Evolutionary conservation across 2,888 invertebrate species (phyloP).

Genomic region (Polyploca ridens): DNA sequence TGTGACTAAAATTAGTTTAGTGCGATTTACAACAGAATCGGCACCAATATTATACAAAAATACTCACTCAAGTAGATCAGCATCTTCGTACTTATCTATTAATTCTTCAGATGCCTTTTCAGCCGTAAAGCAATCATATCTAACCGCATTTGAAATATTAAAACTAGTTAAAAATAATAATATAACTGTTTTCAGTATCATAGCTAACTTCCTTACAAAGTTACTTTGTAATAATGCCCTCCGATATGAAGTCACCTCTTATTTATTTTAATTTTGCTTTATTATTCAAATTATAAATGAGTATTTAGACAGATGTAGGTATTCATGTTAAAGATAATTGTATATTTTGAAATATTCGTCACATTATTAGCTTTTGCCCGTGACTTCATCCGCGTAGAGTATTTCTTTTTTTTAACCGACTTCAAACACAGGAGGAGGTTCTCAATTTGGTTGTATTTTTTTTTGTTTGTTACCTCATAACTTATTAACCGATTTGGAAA

Average conservation of each 20-base stretch:
- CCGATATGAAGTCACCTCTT: not conserved
- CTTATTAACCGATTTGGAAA: too few relatives aligned
- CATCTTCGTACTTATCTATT: not conserved
- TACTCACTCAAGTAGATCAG: not conserved
- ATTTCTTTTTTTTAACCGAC: too few relatives aligned
- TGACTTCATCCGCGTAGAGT: too few relatives aligned
- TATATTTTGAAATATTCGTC: not conserved
- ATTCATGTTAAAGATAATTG: not conserved
- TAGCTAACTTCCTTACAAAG: not conserved
- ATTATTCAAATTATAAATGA: not conserved
- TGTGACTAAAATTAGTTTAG: too few relatives aligned
- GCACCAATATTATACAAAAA: too few relatives aligned
- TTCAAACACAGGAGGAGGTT: too few relatives aligned
- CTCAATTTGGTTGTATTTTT: too few relatives aligned
- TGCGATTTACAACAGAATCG: too few relatives aligned
- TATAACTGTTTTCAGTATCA: not conserved
- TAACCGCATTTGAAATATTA: not conserved
- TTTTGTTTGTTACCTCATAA: too few relatives aligned
- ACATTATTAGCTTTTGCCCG: not conserved
- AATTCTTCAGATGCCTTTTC: not conserved
- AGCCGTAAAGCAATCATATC: not conserved
- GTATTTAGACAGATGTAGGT: not conserved
- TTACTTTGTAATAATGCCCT: not conserved
- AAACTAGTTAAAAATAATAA: not conserved
- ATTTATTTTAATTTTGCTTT: not conserved